A percentile compares a stretch with the other conserved stretches of the same genome.
Conservation (phyloP, 2,113 vertebrate species). For the Danionella cerebrum region DNA sequence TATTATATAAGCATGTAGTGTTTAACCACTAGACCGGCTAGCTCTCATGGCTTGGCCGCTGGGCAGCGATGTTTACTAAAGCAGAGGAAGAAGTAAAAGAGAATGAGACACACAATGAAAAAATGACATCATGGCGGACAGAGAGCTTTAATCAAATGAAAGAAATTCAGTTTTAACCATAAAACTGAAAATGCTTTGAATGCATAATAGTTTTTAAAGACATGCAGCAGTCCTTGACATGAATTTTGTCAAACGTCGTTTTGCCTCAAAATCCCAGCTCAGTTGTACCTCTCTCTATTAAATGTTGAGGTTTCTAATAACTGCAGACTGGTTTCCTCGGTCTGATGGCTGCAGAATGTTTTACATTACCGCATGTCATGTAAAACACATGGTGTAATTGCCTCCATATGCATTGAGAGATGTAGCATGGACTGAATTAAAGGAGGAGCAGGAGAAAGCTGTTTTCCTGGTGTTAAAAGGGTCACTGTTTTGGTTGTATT, state of each 20-base stretch:
- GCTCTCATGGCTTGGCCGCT: conserved; percentile 45
- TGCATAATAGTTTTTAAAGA: neutral
- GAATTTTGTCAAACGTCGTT: neutral
- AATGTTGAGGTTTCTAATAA: neutral
- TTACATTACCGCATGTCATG: neutral
- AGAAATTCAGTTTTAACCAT: too few species aligned
- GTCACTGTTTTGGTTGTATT: too few species aligned
- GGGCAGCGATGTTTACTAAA: conserved; percentile 46
- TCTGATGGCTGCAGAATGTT: conserved; percentile 3
- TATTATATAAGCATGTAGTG: conserved; percentile 44
- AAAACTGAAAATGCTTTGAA: neutral
- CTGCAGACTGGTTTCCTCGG: neutral
- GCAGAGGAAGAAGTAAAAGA: conserved; percentile 31
- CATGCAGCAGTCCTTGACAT: too few species aligned
- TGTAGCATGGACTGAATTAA: neutral
- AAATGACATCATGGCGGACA: neutral
- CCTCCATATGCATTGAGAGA: neutral
- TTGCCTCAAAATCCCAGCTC: neutral
- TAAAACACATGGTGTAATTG: neutral
- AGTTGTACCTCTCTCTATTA: neutral
- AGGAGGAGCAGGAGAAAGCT: neutral
- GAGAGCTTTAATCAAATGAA: too few species aligned
- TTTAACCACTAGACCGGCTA: conserved; percentile 47
- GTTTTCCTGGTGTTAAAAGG: neutral
- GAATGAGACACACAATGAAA: conserved; percentile 23